These are phyloP conservation scores for Aporophyla lueneburgensis DNA, from an alignment of 2,888 invertebrate genomes.

Conservation along the genomic window DNA sequence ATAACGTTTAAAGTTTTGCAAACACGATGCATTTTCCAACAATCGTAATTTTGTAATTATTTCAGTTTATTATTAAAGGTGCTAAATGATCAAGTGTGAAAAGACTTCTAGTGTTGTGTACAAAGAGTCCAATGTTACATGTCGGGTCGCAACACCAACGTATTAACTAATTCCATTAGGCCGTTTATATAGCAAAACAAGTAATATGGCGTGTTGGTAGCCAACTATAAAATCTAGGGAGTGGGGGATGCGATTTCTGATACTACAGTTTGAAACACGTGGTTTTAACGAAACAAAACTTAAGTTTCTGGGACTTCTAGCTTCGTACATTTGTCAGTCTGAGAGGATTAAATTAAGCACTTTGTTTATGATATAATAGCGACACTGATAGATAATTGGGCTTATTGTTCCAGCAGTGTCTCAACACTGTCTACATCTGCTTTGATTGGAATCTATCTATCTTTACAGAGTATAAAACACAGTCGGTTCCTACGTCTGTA, in stretches of 20 bases:
- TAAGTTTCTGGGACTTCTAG: background rate
- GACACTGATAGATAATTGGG: background rate
- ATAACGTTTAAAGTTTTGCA: no score
- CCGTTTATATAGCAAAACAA: constrained; percentile 68
- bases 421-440: background rate
- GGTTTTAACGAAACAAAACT: background rate
- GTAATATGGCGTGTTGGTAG: constrained; percentile 63
- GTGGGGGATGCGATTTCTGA: constrained; percentile 23
- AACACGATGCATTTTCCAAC: no score
- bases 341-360: background rate
- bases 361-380: background rate
- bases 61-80: no score
- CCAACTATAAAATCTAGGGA: constrained; percentile 54
- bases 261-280: constrained; percentile 51
- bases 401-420: background rate
- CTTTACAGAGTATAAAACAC: no score
- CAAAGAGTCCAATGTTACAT: background rate
- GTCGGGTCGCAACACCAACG: constrained; percentile 22
- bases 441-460: background rate
- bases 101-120: constrained; percentile 14
- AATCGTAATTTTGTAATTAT: no score
- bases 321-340: background rate
- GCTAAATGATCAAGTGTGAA: background rate
- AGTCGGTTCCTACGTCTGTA: no score
- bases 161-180: constrained; percentile 69